Percentiles rank a stretch among this genome's conserved stretches.
Evolutionary conservation across 2,797 vertebrate genomes (phyloP).

Genomic region (Glossophaga mutica): DNA sequence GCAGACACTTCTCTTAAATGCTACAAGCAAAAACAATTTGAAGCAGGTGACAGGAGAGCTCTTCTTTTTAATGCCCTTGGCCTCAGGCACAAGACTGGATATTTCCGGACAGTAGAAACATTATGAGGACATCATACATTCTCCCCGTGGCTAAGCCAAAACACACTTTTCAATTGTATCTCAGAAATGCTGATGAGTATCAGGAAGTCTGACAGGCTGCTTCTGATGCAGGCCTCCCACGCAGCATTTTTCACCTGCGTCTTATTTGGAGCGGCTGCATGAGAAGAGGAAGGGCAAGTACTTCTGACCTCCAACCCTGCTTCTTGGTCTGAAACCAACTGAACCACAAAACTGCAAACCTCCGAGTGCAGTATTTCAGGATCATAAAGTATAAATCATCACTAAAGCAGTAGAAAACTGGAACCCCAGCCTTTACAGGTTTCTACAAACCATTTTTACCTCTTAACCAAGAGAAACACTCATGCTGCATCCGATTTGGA

Average conservation of each 20-base stretch:
- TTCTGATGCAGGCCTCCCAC: slow-evolving; percentile 8
- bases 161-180: slow-evolving; percentile 45
- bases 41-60: slow-evolving; percentile 41
- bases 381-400: slow-evolving; percentile 28
- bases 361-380: background rate
- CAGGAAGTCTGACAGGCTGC: background rate
- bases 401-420: slow-evolving; percentile 4
- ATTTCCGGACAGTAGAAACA: slow-evolving; percentile 56
- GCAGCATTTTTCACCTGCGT: background rate
- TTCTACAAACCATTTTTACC: slow-evolving; percentile 48
- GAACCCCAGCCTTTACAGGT: background rate
- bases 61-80: slow-evolving; percentile 56
- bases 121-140: slow-evolving; percentile 7
- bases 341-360: background rate
- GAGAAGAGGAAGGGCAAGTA: background rate
- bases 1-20: slow-evolving; percentile 3
- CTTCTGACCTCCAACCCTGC: background rate
- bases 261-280: background rate
- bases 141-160: slow-evolving; percentile 57
- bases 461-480: slow-evolving; percentile 1
- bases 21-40: slow-evolving; percentile 66
- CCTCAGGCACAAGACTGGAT: slow-evolving; percentile 27
- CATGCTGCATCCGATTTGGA: slow-evolving; percentile 47
- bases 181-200: slow-evolving; percentile 47
- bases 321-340: slow-evolving; percentile 8